Percentiles rank a stretch among this genome's conserved stretches.
Evolutionary conservation across 2,888 invertebrate genomes (phyloP).

Genomic region (Crepidodera aurea): DNA sequence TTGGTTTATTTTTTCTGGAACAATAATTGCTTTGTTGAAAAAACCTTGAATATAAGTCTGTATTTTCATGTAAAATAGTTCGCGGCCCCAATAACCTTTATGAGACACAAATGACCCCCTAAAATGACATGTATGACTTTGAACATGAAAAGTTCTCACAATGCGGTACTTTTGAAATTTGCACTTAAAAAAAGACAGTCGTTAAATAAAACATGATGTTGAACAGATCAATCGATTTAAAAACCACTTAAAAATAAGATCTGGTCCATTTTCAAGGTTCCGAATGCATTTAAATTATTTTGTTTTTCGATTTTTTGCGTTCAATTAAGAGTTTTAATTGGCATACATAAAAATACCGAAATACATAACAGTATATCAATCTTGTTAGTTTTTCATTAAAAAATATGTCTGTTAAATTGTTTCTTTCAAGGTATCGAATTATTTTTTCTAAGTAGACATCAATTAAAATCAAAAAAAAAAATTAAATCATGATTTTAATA

Average conservation of each 20-base stretch:
- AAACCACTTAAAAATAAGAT: constrained; percentile 31
- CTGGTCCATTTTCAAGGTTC: constrained; percentile 31
- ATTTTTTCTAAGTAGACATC: no score
- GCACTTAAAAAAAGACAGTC: constrained; percentile 29
- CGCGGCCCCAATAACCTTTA: neutral
- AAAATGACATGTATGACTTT: neutral
- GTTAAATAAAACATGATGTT: constrained; percentile 30
- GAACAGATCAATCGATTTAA: constrained; percentile 25
- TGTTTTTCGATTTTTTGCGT: neutral
- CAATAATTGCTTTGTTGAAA: neutral
- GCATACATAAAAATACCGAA: no score
- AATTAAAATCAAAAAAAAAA: no score
- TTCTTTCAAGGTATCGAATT: no score
- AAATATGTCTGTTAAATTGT: no score
- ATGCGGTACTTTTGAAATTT: constrained; percentile 32
- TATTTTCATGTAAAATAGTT: neutral
- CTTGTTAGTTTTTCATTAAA: no score
- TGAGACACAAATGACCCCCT: neutral
- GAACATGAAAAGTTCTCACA: constrained; percentile 31
- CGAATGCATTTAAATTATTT: constrained; percentile 16
- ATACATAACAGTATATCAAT: no score
- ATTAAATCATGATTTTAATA: no score
- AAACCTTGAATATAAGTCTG: neutral
- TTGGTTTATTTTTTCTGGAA: no score
- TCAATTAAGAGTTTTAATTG: constrained; percentile 3